These are phyloP conservation scores for Chromis chromis DNA, from an alignment of 2,797 vertebrate genomes.

Conservation along the genomic window DNA sequence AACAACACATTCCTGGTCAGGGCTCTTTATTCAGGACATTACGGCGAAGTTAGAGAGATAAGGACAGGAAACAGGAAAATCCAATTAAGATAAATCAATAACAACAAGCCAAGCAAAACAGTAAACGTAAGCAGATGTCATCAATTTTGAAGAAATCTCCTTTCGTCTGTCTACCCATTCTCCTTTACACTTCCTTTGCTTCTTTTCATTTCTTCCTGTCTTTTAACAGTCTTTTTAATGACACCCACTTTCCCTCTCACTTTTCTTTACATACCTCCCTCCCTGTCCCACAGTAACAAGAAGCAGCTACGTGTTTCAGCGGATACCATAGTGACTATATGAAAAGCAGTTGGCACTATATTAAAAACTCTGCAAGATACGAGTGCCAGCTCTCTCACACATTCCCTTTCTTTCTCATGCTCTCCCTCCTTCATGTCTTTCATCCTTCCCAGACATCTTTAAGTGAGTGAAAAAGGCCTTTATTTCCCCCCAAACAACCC, in stretches of 20 bases:
- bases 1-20: background rate
- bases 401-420: slow-evolving; percentile 17
- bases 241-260: slow-evolving; percentile 33
- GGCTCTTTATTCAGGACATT: slow-evolving; percentile 7
- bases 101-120: background rate
- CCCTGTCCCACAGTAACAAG: background rate
- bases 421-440: slow-evolving; percentile 22
- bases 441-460: slow-evolving; percentile 35
- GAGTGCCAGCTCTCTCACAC: slow-evolving; percentile 22
- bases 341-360: slow-evolving; percentile 32
- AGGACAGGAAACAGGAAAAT: slow-evolving; percentile 12
- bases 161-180: background rate
- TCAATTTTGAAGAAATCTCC: background rate
- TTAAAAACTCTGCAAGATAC: slow-evolving; percentile 26
- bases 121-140: slow-evolving; percentile 9
- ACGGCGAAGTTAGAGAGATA: background rate
- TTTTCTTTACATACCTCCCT: slow-evolving; percentile 6
- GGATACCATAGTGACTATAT: slow-evolving; percentile 58
- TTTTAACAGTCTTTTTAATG: slow-evolving; percentile 8
- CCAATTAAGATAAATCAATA: slow-evolving; percentile 1
- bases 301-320: slow-evolving; percentile 41
- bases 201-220: slow-evolving; percentile 17
- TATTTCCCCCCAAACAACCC: slow-evolving; percentile 33
- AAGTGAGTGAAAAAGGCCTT: slow-evolving; percentile 35
- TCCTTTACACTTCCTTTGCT: background rate